These are phyloP conservation scores for Brachylomia viminalis DNA, from an alignment of 2,888 invertebrate species.

Conservation along the genomic window DNA sequence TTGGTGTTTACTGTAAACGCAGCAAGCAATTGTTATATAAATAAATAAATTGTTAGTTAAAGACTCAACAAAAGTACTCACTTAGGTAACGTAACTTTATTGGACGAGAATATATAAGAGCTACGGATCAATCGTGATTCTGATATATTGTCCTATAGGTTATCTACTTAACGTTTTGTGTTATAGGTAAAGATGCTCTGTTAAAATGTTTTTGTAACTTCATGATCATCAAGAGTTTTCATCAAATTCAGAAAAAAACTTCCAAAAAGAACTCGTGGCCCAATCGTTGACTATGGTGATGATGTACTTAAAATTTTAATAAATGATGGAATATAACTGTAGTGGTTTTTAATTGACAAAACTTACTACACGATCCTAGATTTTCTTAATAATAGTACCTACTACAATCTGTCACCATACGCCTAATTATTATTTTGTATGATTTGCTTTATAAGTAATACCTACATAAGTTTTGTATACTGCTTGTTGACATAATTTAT, in stretches of 20 bases:
- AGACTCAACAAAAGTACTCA: constrained; percentile 4
- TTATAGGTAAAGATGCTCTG: neutral
- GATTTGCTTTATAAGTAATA: too few relatives aligned
- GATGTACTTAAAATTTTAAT: neutral
- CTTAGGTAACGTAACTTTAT: constrained; percentile 24
- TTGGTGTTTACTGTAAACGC: too few relatives aligned
- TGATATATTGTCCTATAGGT: constrained; percentile 2
- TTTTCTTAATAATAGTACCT: too few relatives aligned
- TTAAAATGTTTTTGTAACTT: neutral
- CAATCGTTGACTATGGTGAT: neutral
- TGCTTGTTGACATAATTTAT: too few relatives aligned
- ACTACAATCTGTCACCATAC: too few relatives aligned
- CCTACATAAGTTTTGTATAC: too few relatives aligned
- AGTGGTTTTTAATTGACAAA: too few relatives aligned
- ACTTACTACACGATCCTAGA: too few relatives aligned
- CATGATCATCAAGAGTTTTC: neutral
- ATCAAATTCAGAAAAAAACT: neutral
- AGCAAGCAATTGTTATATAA: too few relatives aligned
- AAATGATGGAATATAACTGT: neutral
- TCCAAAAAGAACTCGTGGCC: neutral
- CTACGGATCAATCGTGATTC: constrained; percentile 1
- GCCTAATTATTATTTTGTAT: too few relatives aligned
- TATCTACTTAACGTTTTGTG: neutral
- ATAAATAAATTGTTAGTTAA: too few relatives aligned
- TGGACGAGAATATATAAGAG: neutral